Conservation (phyloP, 2,797 vertebrate species). For the Pangasius larnaudii region DNA sequence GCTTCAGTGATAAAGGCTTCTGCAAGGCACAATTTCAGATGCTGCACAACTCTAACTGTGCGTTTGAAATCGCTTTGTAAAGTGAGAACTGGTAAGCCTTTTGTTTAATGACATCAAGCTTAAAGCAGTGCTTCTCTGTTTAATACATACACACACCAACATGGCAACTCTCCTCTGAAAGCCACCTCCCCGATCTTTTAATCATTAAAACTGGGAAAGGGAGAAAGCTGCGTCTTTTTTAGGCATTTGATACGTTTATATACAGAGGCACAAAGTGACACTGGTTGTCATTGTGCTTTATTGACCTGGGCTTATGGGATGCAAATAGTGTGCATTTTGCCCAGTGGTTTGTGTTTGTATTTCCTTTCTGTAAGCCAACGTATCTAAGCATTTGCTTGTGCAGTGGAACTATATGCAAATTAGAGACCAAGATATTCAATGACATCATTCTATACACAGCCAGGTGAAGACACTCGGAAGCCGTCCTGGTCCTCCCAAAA, state of each 20-base stretch:
- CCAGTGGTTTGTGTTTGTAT: neutral
- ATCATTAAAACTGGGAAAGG: constrained; percentile 6
- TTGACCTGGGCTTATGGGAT: neutral
- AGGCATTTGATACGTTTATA: neutral
- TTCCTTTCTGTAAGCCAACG: neutral
- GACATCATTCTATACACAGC: neutral
- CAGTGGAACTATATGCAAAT: neutral
- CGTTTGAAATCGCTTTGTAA: neutral
- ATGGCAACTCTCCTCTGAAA: neutral
- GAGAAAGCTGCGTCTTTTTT: neutral
- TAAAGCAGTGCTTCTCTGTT: neutral
- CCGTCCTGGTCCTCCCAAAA: neutral
- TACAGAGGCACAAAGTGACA: neutral
- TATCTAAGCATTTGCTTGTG: too few species aligned
- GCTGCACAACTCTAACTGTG: neutral
- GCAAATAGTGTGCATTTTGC: neutral
- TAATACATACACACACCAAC: neutral
- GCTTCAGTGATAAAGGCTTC: neutral
- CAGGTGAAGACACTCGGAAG: neutral
- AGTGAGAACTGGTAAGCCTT: neutral
- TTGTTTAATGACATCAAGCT: neutral
- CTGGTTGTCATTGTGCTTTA: neutral
- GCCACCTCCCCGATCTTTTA: neutral
- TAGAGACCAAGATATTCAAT: neutral
- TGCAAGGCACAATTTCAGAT: neutral